Conservation (phyloP, 2,888 invertebrate genomes). For the Tanypteryx hageni region DNA sequence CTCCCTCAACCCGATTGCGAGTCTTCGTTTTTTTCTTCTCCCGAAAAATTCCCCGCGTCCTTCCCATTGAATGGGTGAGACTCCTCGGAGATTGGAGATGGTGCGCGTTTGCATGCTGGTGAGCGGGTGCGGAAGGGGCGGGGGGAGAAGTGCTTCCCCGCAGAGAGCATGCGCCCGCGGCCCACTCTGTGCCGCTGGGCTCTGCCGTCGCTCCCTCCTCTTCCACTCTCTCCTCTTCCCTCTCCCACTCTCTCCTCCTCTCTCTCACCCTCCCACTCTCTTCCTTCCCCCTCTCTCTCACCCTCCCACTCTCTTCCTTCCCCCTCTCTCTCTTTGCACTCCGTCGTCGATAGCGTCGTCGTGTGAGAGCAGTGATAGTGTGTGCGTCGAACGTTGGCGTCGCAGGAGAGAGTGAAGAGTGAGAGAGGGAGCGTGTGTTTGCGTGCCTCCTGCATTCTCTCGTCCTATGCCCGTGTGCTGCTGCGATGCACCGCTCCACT, state of each 20-base stretch:
- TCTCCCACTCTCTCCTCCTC: background rate
- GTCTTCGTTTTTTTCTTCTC: too few relatives aligned
- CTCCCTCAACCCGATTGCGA: too few relatives aligned
- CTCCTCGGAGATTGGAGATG: background rate
- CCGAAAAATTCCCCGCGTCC: background rate
- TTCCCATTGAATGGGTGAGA: background rate
- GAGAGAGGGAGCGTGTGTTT: background rate
- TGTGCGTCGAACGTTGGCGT: conserved; percentile 18
- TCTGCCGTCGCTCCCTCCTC: background rate
- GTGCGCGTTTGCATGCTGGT: background rate
- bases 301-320: background rate
- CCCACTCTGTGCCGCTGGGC: conserved; percentile 37
- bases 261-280: too few relatives aligned
- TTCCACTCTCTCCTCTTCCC: background rate
- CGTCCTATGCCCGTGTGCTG: background rate
- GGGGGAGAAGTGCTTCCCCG: background rate
- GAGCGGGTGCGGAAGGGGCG: background rate
- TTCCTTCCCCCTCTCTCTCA: background rate
- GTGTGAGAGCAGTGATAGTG: conserved; percentile 44
- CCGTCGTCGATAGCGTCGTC: conserved; percentile 52
- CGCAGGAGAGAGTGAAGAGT: background rate
- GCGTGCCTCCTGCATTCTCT: background rate
- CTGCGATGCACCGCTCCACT: background rate
- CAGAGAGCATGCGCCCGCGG: conserved; percentile 48
- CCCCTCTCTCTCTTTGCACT: background rate